Base-by-base conservation (phyloP, 2,797 vertebrate genomes). In the Cossypha niveicapilla region DNA sequence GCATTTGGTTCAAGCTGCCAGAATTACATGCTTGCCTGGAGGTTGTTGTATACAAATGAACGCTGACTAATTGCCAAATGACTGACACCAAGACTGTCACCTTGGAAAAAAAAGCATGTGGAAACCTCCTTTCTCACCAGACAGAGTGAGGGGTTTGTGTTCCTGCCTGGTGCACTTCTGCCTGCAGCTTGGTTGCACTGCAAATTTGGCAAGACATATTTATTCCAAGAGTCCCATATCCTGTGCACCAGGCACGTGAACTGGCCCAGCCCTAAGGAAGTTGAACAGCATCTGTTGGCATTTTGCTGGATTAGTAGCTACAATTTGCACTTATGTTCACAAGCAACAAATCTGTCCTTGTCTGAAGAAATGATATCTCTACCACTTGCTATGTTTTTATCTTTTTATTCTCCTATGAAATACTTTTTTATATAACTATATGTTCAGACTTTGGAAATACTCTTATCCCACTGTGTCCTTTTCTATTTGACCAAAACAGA, bases 251-350 rank as follows among this genome's bases (percentile, higher is more conserved):
- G 60, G 30, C 27, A 34, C 1, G 6, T 41, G 48, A 72, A 39
- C 47, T 68, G 81, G 53, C 73, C 47, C 42, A 84, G 77, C 60
- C 56, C 67, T 66, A 21, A 73, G 54, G 76, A 92, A 90, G 11
- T 32, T 82, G 18, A 44, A 30, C 27, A 74, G 48, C 48, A 65
- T 80, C 68, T 85, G 45, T 58, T 88, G 84, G 58, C 32, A 18
- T 83, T 92, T 86, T 92, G 71, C 70, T 60, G 28, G 34, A 89
- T 86, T 74, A 79, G 45, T 60, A 93, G 60, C 70, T 94, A 77
- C 63, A 92, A 51, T 95, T 95, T 90, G 45, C 58, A 50, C 11
- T 76, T 94, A 51, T 30, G 93, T 95, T 92, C 70, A 86, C 25
- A 80, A 80, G 72, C 50, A 88, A 34, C 9, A 73, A 17, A 65